Evolutionary conservation across 2,888 invertebrate species (phyloP).

Genomic region (Azorinus chamasolen): DNA sequence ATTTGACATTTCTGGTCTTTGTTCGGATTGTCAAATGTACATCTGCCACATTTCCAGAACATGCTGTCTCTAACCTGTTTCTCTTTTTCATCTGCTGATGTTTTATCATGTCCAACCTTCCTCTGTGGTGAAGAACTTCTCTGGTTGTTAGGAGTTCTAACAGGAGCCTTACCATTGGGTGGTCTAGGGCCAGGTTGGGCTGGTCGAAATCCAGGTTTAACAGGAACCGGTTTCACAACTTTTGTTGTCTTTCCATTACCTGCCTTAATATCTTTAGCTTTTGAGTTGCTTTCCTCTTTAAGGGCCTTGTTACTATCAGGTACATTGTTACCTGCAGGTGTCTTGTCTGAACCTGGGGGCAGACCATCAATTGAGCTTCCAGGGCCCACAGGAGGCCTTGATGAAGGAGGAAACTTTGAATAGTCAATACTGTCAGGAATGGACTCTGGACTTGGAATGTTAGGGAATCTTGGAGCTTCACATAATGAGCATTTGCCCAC

Average conservation of each 20-base stretch:
- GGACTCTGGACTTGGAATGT: conserved; percentile 68
- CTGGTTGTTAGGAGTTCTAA: background rate
- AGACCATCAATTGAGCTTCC: conserved; percentile 10
- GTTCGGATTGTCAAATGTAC: conserved; percentile 93
- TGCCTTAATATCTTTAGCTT: background rate
- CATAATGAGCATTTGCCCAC: conserved; percentile 92
- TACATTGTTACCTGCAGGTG: background rate
- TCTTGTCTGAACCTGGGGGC: background rate
- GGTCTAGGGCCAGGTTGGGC: background rate
- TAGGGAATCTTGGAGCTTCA: conserved; percentile 88
- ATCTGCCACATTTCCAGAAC: conserved; percentile 94
- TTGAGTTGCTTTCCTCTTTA: conserved; percentile 3
- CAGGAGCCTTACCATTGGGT: background rate
- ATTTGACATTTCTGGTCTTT: conserved; percentile 92
- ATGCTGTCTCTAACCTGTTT: conserved; percentile 15
- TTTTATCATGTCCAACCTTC: conserved; percentile 2
- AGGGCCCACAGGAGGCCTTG: conserved; percentile 44
- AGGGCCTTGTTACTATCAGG: conserved; percentile 5
- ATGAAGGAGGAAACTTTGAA: conserved; percentile 56
- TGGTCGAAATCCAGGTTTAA: conserved; percentile 4
- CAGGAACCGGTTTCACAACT: conserved; percentile 1
- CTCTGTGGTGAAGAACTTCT: background rate
- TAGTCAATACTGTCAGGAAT: conserved; percentile 64
- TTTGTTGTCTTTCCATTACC: conserved; percentile 10
- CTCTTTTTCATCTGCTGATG: conserved; percentile 10